Percentiles rank a stretch among this genome's conserved stretches.
phyloP scores from a whole-genome alignment of 2,888 invertebrate genomes.

The Odontocolon sp. region DNA sequence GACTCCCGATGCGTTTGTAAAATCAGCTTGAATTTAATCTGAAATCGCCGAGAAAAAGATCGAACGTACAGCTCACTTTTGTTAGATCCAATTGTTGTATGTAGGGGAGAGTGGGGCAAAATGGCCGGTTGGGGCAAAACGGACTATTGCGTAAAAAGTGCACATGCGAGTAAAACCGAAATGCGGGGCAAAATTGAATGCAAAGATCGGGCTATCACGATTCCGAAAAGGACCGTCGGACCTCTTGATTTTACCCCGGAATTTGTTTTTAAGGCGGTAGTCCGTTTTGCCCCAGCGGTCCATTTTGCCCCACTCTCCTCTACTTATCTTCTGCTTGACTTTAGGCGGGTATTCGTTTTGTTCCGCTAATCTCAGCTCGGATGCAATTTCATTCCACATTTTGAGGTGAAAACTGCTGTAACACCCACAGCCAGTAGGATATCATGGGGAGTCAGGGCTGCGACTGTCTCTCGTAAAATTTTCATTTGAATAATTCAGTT shows the following conservation, averaged over 20 bases:
- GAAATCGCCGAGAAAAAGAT: not conserved
- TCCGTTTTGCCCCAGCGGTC: too few species aligned
- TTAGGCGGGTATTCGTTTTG: not conserved
- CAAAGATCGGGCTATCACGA: too few species aligned
- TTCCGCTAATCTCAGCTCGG: not conserved
- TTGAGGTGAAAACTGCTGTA: not conserved
- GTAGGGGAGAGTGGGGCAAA: too few species aligned
- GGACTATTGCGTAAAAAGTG: too few species aligned
- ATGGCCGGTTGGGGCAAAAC: too few species aligned
- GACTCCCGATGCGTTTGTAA: not conserved
- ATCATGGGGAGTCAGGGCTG: not conserved
- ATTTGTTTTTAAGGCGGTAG: too few species aligned
- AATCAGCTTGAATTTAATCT: slow-evolving; percentile 8
- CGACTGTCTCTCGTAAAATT: not conserved
- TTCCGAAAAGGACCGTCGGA: too few species aligned
- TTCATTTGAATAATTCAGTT: slow-evolving; percentile 12
- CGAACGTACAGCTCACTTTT: not conserved
- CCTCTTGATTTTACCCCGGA: too few species aligned
- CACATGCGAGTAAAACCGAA: too few species aligned
- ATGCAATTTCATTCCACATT: not conserved
- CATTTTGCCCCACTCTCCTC: too few species aligned
- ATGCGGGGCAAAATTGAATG: too few species aligned
- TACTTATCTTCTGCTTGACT: slow-evolving; percentile 1
- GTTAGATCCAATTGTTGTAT: not conserved
- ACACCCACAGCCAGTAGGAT: not conserved